Percentiles rank a stretch among this genome's conserved stretches.
These are phyloP conservation scores for Oncorhynchus mykiss DNA, from an alignment of 2,113 vertebrate species.

Conservation along the genomic window DNA sequence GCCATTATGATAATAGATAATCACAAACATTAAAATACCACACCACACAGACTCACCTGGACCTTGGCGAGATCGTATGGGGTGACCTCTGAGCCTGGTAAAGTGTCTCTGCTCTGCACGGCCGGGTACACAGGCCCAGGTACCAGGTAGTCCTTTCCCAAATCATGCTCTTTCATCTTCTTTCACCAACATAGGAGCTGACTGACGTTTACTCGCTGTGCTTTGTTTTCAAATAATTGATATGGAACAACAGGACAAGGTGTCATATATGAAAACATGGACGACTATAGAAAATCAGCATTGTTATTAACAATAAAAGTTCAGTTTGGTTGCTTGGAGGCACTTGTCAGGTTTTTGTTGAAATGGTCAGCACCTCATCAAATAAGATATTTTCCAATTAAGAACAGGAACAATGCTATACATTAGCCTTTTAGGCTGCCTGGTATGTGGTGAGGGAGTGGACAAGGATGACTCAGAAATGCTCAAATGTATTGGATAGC, in stretches of 20 bases:
- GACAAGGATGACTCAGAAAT: no score
- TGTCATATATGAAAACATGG: not conserved
- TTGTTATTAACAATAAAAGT: no score
- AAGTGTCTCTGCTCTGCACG: slow-evolving; percentile 69
- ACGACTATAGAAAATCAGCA: no score
- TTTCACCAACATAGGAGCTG: slow-evolving; percentile 63
- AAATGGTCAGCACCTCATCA: no score
- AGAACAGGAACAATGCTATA: no score
- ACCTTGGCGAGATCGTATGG: slow-evolving; percentile 66
- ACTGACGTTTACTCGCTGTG: slow-evolving; percentile 16
- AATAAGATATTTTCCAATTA: no score
- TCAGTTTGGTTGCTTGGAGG: no score
- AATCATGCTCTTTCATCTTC: slow-evolving; percentile 91
- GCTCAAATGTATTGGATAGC: no score
- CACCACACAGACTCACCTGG: slow-evolving; percentile 64
- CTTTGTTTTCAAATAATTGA: slow-evolving; percentile 4
- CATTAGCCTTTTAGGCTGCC: no score
- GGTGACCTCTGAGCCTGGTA: slow-evolving; percentile 67
- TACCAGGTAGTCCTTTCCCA: slow-evolving; percentile 84
- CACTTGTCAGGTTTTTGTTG: no score
- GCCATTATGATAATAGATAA: not conserved
- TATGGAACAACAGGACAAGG: not conserved
- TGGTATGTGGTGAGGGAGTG: no score
- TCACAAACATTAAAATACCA: not conserved
- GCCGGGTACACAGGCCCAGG: slow-evolving; percentile 80